phyloP scores from a whole-genome alignment of 2,113 vertebrate species.

The Macquaria ambigua region DNA sequence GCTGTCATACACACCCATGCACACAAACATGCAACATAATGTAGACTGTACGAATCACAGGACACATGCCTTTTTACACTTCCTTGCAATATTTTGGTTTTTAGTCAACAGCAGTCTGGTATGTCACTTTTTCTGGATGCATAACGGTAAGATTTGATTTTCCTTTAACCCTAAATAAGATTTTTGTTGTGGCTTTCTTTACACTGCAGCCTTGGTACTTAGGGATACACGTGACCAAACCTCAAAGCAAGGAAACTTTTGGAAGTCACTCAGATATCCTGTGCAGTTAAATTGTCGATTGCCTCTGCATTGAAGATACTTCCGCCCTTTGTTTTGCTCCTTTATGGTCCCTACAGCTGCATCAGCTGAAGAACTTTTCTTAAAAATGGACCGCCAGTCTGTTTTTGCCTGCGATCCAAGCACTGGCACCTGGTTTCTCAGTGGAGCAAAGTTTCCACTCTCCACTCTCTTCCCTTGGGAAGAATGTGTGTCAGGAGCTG shows the following conservation, averaged over 20 bases:
- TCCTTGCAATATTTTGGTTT: neutral
- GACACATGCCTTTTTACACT: neutral
- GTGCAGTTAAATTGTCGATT: neutral
- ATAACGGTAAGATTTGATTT: neutral
- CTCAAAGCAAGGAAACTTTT: conserved; percentile 32
- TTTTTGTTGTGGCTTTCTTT: neutral
- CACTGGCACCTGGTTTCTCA: conserved; percentile 64
- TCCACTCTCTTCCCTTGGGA: conserved; percentile 70
- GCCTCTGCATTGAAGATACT: neutral
- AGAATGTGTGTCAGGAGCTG: conserved; percentile 69
- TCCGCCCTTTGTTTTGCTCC: conserved; percentile 57
- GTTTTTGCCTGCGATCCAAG: neutral
- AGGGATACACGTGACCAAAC: neutral
- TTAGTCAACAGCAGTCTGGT: neutral
- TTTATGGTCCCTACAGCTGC: neutral
- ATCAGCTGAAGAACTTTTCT: conserved; percentile 16
- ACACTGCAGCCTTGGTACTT: neutral
- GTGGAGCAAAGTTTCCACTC: conserved; percentile 68
- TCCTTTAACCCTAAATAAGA: neutral
- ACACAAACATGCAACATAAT: conserved; percentile 21
- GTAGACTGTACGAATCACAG: conserved; percentile 3
- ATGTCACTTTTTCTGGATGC: neutral
- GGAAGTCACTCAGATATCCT: conserved; percentile 4
- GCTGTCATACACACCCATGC: conserved; percentile 30
- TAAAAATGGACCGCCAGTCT: conserved; percentile 8